A percentile compares a stretch with the other conserved stretches of the same genome.
phyloP scores from a whole-genome alignment of 2,888 invertebrate genomes.

The Eurytoma californica region DNA sequence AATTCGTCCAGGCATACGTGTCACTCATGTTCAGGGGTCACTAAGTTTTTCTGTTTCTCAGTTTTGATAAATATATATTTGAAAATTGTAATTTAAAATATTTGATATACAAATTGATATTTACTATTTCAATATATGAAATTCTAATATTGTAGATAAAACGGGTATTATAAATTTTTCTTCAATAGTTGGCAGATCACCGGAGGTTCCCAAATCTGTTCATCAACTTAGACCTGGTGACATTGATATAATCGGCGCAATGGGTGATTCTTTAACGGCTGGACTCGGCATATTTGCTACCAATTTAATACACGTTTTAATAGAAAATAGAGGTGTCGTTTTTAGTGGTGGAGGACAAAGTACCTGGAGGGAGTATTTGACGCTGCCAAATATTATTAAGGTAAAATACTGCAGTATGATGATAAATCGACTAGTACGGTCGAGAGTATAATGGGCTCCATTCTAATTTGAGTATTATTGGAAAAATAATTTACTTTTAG shows the following conservation, averaged over 20 bases:
- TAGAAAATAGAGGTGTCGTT: conserved; percentile 68
- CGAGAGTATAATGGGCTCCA: too few relatives aligned
- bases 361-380: conserved; percentile 83
- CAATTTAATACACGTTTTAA: conserved; percentile 72
- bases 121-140: too few relatives aligned
- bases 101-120: too few relatives aligned
- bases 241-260: conserved; percentile 78
- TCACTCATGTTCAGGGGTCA: too few relatives aligned
- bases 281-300: conserved; percentile 77
- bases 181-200: conserved; percentile 63
- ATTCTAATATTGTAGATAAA: too few relatives aligned
- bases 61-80: too few relatives aligned
- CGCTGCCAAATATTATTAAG: conserved; percentile 85
- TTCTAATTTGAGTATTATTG: neutral
- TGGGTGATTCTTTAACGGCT: conserved; percentile 81
- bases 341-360: conserved; percentile 79
- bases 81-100: too few relatives aligned
- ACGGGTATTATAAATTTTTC: too few relatives aligned
- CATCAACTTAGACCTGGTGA: conserved; percentile 80
- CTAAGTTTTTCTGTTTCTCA: too few relatives aligned
- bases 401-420: conserved; percentile 62
- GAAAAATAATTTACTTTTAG: conserved; percentile 57
- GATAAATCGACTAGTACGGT: neutral
- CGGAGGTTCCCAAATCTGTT: conserved; percentile 76
- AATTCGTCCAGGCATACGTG: too few relatives aligned